phyloP scores from a whole-genome alignment of 2,888 invertebrate genomes.

The Cryptus armator region DNA sequence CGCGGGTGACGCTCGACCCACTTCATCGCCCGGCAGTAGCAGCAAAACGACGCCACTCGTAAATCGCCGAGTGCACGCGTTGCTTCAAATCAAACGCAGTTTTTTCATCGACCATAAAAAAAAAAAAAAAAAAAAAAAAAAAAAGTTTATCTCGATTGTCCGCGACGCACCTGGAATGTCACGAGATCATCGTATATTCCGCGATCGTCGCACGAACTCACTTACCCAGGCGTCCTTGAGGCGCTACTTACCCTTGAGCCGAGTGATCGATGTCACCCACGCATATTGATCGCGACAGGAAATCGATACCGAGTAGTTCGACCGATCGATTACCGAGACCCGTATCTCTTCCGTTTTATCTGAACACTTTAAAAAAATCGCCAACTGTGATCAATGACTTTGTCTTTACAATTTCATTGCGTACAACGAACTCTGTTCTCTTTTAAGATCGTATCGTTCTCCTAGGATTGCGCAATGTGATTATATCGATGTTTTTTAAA shows the following conservation, averaged over 20 bases:
- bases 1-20: not conserved
- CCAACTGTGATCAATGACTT: not conserved
- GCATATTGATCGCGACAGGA: constrained; percentile 30
- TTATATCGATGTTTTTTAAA: too few relatives aligned
- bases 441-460: too few relatives aligned
- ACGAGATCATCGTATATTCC: constrained; percentile 3
- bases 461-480: too few relatives aligned
- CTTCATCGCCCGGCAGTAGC: not conserved
- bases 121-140: too few relatives aligned
- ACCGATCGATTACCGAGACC: not conserved
- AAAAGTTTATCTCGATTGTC: not conserved
- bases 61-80: too few relatives aligned
- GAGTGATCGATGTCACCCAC: constrained; percentile 41
- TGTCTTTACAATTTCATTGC: too few relatives aligned
- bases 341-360: not conserved
- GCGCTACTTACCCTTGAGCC: constrained; percentile 31
- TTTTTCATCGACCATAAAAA: too few relatives aligned
- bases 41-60: not conserved
- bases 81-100: too few relatives aligned
- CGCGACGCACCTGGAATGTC: not conserved
- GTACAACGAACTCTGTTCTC: too few relatives aligned
- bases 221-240: constrained; percentile 22
- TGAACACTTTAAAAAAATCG: not conserved
- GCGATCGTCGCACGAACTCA: not conserved
- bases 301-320: constrained; percentile 42